Base-by-base conservation (phyloP, 2,113 vertebrate species). In the Uropsilus gracilis region DNA sequence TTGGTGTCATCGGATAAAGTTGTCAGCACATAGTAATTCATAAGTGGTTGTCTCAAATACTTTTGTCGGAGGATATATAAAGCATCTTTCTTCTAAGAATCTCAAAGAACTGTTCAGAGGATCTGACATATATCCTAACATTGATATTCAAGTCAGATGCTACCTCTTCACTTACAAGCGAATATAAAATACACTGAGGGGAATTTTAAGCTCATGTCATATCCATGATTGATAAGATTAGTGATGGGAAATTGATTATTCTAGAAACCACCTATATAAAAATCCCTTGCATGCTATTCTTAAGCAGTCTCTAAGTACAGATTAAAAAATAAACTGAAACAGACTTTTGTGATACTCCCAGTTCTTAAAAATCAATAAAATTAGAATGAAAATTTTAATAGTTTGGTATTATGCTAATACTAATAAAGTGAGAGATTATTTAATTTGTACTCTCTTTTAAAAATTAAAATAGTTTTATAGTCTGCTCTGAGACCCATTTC, bases 61-160 rank as follows among this genome's bases (percentile, higher is more conserved):
- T 84, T 84, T 86, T 81, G 59, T 66, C 46, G 34, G 8, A 92
- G n/a, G 26, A 63, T 73, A 24, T 86, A 78, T 89, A 91, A 95
- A 89, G 42, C 50, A 77, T 7, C 42, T 94, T 89, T 75, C 71
- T 48, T 37, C 75, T 44, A 82, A 80, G 61, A 28, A 93, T 39
- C 89, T 81, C 89, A 63, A 86, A 61, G 20, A 90, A 64, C 53
- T 71, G 39, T 61, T 94, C 44, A 68, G 68, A 86, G 28, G 34
- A 91, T 91, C 75, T 95, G 89, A 73, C 93, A 71, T 86, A 96
- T 44, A 73, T 64, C 37, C 86, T 94, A 71, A 69, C 30, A 87
- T 81, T 81, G 80, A 13, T 77, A 96, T 86, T 86, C 73, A 89
- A 86, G 50, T 88, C 0, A 2, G 81, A 57, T 76, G n/a, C 39